These are phyloP conservation scores for Sanderia malayensis DNA, from an alignment of 30 jellyfish, hydroid and myxozoan species.

Conservation along the genomic window DNA sequence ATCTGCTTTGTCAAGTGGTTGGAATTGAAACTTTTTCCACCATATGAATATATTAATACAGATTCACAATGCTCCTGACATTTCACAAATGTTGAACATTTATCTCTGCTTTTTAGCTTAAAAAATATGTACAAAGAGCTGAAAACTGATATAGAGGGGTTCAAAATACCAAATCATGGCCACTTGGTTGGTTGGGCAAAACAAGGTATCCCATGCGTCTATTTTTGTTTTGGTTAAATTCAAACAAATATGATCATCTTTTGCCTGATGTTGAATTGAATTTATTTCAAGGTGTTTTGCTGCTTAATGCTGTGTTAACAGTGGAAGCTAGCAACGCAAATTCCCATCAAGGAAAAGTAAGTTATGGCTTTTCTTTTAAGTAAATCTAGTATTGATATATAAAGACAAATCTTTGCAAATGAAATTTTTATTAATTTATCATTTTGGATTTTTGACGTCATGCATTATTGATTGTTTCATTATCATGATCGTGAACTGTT, in stretches of 20 bases:
- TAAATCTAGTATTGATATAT: no score
- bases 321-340: slow-evolving; percentile 91
- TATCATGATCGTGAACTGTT: no score
- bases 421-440: no score
- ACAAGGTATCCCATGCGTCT: no score
- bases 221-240: no score
- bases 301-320: slow-evolving; percentile 92
- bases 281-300: slow-evolving; percentile 84
- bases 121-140: slow-evolving; percentile 92
- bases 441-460: no score
- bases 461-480: no score
- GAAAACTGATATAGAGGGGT: slow-evolving; percentile 78
- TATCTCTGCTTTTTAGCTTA: slow-evolving; percentile 52
- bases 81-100: not conserved
- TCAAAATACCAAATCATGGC: slow-evolving; percentile 91
- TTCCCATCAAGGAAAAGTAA: slow-evolving; percentile 96
- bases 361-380: no score
- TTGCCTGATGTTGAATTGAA: no score
- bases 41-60: not conserved
- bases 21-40: not conserved
- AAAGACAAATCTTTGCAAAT: no score
- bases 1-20: not conserved
- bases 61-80: no score
- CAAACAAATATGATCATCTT: no score
- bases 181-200: slow-evolving; percentile 97